Evolutionary conservation across 1,140 invertebrate genomes (phyloP), one percentile per base, ranked within the genome.

Genomic region (Holotrichia oblita): DNA sequence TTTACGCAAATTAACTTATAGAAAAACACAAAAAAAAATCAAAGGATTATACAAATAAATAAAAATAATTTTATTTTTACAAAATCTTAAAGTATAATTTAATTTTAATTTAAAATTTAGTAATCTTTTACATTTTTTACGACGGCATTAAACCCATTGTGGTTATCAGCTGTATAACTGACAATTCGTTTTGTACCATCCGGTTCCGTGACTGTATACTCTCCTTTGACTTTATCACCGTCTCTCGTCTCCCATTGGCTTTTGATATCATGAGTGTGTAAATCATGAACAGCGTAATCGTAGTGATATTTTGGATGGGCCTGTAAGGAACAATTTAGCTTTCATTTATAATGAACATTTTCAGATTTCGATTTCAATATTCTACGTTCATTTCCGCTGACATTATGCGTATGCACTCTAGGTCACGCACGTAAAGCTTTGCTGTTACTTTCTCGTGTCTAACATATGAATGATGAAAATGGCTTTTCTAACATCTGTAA

Each of bases 101-200:
- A 24, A 12, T 69, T 69, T 73, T 40, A 2, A 41, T 41, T 10
- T n/a, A 74, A 3, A 42, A 0, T 41, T 17, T 44, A 74, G 12
- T 74, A 74, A 74, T 79, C 78, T 72, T 82, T 82, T 44, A 82
- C 79, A 61, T 78, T 81, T 74, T 84, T 82, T 4, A 91, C 90
- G 12, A 91, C 87, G 0, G 90, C 90, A 81, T 91, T 90, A 84
- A 92, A 92, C 3, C 92, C 92, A 80, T 90, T 91, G 81, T 91
- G 90, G 79, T 93, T 91, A 84, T 93, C 93, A 24, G 93, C 93
- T 0, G 91, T 92, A 84, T 94, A 94, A 82, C 91, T 89, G 61
- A 93, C 93, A 4, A 89, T 90, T 72, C 90, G 87, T 79, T 89
- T 88, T 4, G 88, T 88, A 24, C 90, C 90, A 82, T 91, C 90